Evolutionary conservation across 2,888 invertebrate species (phyloP), one percentile per base, ranked within the genome.

Genomic region (Orthosia cruda): DNA sequence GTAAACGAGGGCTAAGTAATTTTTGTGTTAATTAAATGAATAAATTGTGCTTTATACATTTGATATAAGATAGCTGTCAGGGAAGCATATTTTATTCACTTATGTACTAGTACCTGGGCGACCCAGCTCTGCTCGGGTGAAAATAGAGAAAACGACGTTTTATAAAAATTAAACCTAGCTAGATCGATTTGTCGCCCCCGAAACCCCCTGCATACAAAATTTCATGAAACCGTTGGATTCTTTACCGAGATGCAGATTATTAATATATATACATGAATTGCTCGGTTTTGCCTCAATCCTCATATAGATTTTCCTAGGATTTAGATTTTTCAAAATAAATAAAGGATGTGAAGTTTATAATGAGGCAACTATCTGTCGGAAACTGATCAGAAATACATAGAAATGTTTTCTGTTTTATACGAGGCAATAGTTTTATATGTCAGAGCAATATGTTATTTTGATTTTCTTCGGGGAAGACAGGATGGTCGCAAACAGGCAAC

Each of bases 1-100:
- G 69, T 64, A 57, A 83, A 66, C 40, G 76, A 74, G 67, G 59
- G 70, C 55, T 12, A 26, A 64, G 66, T 58, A 47, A 57, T 69
- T 76, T 71, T 57, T 67, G 75, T 76, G 76, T 83, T 82, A 80
- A 83, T 82, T 82, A 82, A 82, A 75, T 62, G 5, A 58, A 83
- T 81, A 69, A 79, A 81, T 83, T 81, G 40, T 62, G 55, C 26
- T 71, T 65, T 54, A 55, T 68, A 13, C 47, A 15, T 52, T 75
- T 9, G 40, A 65, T 71, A 47, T 47, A 63, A 52, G 20, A 11
- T 50, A 54, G 23, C 59, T 67, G 45, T 32, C 66, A 47, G 59
- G 13, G 11, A 26, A 52, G 15, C 15, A 16, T 63, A 64, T 55
- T 55, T 49, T 52, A 61, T 57, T 61, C 32, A 26, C 52, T 11